Percentiles rank a stretch among this genome's conserved stretches.
These are phyloP conservation scores for Bombyx huttoni DNA, from an alignment of 2,888 invertebrate genomes.

Conservation along the genomic window DNA sequence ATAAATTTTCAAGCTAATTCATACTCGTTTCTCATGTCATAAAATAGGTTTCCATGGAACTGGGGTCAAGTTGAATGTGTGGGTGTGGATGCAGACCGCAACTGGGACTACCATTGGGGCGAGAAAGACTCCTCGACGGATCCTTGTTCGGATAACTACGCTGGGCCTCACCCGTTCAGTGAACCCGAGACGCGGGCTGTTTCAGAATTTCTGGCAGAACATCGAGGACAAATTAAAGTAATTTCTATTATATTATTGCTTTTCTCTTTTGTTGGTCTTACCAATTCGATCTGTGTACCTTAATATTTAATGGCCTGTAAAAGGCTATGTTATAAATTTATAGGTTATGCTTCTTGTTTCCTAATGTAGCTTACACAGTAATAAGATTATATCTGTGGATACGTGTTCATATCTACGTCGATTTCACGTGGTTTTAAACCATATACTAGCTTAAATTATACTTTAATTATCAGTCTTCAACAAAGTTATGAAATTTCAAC, in stretches of 20 bases:
- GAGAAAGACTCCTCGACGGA: slow-evolving; percentile 78
- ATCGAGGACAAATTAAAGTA: slow-evolving; percentile 75
- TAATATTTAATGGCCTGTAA: not conserved
- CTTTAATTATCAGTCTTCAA: no score
- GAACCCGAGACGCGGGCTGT: slow-evolving; percentile 83
- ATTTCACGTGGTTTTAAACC: no score
- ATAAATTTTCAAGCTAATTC: not conserved
- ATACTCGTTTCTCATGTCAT: not conserved
- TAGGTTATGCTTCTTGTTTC: no score
- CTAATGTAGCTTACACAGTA: no score
- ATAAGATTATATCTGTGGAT: no score
- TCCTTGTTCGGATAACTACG: slow-evolving; percentile 82
- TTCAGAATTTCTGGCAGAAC: slow-evolving; percentile 73
- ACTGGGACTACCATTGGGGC: slow-evolving; percentile 83
- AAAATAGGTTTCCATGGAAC: slow-evolving; percentile 64
- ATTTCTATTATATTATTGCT: not conserved
- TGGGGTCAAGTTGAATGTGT: slow-evolving; percentile 76
- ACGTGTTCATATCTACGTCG: no score
- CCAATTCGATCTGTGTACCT: no score
- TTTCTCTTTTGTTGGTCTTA: not conserved
- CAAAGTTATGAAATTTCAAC: no score
- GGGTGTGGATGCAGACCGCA: slow-evolving; percentile 84
- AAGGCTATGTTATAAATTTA: not conserved
- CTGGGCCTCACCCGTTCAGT: slow-evolving; percentile 80
- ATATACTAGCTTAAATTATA: no score